A percentile compares a stretch with the other conserved stretches of the same genome.
Evolutionary conservation across 2,797 vertebrate genomes (phyloP).

Genomic region (Furcifer pardalis): DNA sequence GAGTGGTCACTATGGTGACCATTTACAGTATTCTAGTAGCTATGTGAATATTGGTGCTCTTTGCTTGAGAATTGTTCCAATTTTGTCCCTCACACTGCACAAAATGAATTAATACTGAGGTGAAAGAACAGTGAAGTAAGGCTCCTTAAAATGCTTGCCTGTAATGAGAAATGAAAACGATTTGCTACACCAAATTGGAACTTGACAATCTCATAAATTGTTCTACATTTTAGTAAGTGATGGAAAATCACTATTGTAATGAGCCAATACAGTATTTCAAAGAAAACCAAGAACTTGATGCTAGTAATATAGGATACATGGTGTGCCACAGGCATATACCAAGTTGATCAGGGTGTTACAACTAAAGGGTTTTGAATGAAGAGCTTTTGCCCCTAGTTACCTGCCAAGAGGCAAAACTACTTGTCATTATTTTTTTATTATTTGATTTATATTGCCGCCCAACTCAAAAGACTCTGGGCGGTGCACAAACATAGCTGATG

Average conservation of each 20-base stretch:
- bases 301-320: slow-evolving; percentile 4
- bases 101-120: slow-evolving; percentile 57
- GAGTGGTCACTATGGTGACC: slow-evolving; percentile 23
- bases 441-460: no score
- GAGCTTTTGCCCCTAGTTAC: background rate
- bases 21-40: slow-evolving; percentile 7
- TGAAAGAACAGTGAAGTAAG: slow-evolving; percentile 40
- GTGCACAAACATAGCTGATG: no score
- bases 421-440: background rate
- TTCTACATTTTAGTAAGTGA: slow-evolving; percentile 40
- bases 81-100: slow-evolving; percentile 7
- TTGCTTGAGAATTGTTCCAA: slow-evolving; percentile 17
- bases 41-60: slow-evolving; percentile 21
- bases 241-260: slow-evolving; percentile 16
- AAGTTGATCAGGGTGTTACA: background rate
- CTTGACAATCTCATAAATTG: slow-evolving; percentile 44
- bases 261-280: slow-evolving; percentile 27
- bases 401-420: background rate
- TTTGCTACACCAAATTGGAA: slow-evolving; percentile 51
- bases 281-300: slow-evolving; percentile 6
- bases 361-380: background rate
- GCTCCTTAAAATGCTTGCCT: slow-evolving; percentile 42
- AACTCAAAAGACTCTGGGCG: no score
- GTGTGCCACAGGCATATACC: background rate
- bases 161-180: slow-evolving; percentile 56